phyloP scores from a whole-genome alignment of 2,888 invertebrate genomes.

The Pemphredon lugubris region DNA sequence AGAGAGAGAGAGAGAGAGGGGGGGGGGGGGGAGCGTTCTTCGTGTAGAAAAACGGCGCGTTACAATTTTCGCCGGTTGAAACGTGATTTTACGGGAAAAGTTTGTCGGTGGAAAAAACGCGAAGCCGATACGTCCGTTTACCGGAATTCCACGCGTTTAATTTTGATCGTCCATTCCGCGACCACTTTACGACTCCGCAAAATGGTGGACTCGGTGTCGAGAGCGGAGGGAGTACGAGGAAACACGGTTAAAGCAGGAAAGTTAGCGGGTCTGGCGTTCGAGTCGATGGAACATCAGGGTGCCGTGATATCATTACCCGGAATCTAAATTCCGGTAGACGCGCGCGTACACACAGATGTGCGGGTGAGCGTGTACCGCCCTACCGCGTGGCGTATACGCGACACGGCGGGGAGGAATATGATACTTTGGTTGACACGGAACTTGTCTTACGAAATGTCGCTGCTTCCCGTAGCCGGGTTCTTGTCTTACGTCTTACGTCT shows the following conservation, averaged over 20 bases:
- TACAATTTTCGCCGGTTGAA: too few species aligned
- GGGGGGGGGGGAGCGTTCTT: background rate
- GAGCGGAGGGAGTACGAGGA: background rate
- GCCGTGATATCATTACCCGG: conserved; percentile 34
- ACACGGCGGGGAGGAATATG: conserved; percentile 32
- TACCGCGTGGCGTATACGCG: too few species aligned
- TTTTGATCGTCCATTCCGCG: too few species aligned
- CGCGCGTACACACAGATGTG: conserved; percentile 6
- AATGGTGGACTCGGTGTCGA: too few species aligned
- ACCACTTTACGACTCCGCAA: too few species aligned
- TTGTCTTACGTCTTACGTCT: conserved; percentile 8
- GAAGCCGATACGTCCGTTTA: too few species aligned
- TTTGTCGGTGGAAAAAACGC: too few species aligned
- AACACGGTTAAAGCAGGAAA: background rate
- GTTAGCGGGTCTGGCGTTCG: conserved; percentile 2
- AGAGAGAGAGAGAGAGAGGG: background rate
- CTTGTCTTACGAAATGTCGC: conserved; percentile 48
- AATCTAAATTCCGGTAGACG: conserved; percentile 29
- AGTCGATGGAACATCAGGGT: background rate
- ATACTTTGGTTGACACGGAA: conserved; percentile 36
- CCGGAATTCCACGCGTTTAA: too few species aligned
- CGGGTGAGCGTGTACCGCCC: background rate
- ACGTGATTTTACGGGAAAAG: too few species aligned
- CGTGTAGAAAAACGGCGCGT: too few species aligned
- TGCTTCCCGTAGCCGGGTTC: conserved; percentile 17